phyloP scores from a whole-genome alignment of 1,140 invertebrate genomes.

The Diorhabda carinulata region DNA sequence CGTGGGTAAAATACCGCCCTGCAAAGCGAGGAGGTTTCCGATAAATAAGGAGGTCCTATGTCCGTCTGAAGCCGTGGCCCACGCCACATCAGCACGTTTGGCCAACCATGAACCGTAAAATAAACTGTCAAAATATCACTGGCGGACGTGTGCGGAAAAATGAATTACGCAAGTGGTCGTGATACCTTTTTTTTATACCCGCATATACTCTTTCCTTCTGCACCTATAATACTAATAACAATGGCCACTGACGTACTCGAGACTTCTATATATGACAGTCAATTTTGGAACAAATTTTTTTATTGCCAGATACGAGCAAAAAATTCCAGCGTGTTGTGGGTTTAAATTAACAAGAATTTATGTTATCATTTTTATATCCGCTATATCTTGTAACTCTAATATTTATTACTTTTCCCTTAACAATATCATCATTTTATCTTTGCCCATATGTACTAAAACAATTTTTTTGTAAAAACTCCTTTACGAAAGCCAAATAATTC shows the following conservation, averaged over 20 bases:
- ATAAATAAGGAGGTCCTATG: neutral
- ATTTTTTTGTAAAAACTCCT: too few species aligned
- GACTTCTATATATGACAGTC: neutral
- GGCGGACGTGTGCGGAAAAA: constrained; percentile 1
- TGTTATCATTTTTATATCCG: too few species aligned
- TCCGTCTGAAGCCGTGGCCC: constrained; percentile 1
- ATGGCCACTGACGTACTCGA: neutral
- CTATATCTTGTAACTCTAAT: too few species aligned
- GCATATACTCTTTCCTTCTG: neutral
- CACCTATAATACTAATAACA: neutral
- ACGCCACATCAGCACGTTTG: constrained; percentile 1
- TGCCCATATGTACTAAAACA: too few species aligned
- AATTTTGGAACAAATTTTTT: neutral
- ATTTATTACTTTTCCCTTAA: too few species aligned
- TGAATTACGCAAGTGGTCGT: neutral
- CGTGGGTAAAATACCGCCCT: neutral
- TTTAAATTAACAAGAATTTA: too few species aligned
- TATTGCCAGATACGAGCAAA: too few species aligned
- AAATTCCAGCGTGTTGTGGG: too few species aligned
- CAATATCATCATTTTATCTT: too few species aligned
- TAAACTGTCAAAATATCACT: neutral
- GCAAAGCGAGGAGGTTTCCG: neutral
- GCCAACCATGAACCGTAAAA: neutral
- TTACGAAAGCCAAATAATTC: too few species aligned
- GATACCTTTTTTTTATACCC: neutral